Conservation (phyloP, 2,888 invertebrate genomes). For the Chrysodeixis includens region DNA sequence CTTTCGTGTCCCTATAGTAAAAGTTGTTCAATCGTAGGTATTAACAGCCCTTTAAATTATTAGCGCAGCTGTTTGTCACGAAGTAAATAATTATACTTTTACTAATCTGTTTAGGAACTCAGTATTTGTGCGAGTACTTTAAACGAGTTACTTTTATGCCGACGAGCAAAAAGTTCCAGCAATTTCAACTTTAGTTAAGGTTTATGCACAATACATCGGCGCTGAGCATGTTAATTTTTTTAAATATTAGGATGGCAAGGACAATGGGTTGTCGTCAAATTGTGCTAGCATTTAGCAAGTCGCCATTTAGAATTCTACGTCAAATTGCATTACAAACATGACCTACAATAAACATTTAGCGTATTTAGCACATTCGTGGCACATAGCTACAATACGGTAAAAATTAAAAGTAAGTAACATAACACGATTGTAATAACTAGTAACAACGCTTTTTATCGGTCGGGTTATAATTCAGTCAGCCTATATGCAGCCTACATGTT, state of each 20-base stretch:
- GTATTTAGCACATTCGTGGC: conserved; percentile 62
- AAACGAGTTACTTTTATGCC: too few relatives aligned
- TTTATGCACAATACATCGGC: background rate
- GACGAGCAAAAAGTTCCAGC: too few relatives aligned
- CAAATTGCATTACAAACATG: conserved; percentile 42
- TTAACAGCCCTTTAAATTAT: background rate
- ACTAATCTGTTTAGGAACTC: background rate
- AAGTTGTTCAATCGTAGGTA: background rate
- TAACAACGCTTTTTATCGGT: background rate
- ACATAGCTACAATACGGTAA: conserved; percentile 27
- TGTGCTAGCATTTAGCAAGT: conserved; percentile 7
- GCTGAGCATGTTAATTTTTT: background rate
- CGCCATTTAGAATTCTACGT: conserved; percentile 18
- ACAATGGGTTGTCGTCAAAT: background rate
- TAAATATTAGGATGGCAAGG: background rate
- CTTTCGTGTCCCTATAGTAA: background rate
- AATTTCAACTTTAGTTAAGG: too few relatives aligned
- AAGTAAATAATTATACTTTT: background rate
- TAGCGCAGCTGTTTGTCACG: background rate
- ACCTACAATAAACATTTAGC: conserved; percentile 50
- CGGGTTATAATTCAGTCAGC: conserved; percentile 29
- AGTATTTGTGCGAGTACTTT: too few relatives aligned
- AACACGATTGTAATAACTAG: background rate
- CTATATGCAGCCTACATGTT: conserved; percentile 17
- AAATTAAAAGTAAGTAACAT: conserved; percentile 10